Base-by-base conservation (phyloP, 1,140 invertebrate genomes). In the Dryas iulia region DNA sequence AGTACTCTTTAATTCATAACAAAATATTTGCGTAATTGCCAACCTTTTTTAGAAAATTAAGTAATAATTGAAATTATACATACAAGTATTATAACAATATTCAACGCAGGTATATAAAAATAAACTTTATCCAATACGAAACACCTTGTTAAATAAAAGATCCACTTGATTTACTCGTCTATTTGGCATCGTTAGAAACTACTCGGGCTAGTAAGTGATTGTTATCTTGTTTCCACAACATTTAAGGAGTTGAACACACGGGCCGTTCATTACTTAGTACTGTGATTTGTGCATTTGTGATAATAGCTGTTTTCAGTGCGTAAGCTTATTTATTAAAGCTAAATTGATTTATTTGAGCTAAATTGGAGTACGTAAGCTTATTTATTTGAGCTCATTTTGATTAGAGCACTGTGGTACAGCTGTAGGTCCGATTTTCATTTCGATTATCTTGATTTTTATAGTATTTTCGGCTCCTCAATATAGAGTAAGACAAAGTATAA, bases 211-310 rank as follows among this genome's bases (percentile, higher is more conserved):
- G 52, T 65, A 30, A 33, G 53, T 26, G 56, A 66, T 66, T 58
- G 63, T 66, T 66, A 66, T 66, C 52, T 63, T 7, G 63, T 47
- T 66, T 66, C 63, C 63, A 66, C 63, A 47, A 59, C 56, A 58
- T 65, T 58, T 57, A 47, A 47, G 39, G 39, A 47, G 39, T 47
- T 21, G 7, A 14, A 2, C 14, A 7, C 39, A 18, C 12, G 6
- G 35, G 12, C 10, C n/a, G n/a, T n/a, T 47, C 14, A 47, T 21
- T 47, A 47, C 39, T 47, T 10, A 21, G 18, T 18, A 18, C 39
- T 47, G 18, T 47, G 39, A 47, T 47, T 47, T 47, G 39, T 47
- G 39, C 39, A 47, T 14, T 47, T 21, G 2, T 7, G 39, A 2
- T 21, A 2, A 10, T 21, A 18, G 14, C 2, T 47, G 39, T 10